Conservation (phyloP, 1,140 invertebrate genomes). For the Drosophila obscura region DNA sequence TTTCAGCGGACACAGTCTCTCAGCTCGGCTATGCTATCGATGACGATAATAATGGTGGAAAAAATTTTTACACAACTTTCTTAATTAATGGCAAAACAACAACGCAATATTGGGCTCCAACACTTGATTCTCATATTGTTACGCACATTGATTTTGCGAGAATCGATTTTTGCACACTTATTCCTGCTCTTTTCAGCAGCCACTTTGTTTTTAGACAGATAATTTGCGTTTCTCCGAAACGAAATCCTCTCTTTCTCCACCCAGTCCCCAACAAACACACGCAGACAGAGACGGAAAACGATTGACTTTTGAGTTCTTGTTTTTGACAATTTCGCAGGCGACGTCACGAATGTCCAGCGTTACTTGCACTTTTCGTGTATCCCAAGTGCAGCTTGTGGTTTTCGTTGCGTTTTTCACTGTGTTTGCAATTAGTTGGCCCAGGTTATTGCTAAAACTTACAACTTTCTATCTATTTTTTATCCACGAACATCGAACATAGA, state of each 20-base stretch:
- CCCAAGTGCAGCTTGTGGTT: not conserved
- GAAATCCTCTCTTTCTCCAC: conserved; percentile 52
- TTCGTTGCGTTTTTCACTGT: conserved; percentile 1
- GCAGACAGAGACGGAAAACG: conserved; percentile 67
- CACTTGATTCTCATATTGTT: conserved; percentile 12
- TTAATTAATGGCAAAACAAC: conserved; percentile 71
- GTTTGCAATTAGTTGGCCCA: conserved; percentile 9
- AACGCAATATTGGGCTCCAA: conserved; percentile 31
- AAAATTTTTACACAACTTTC: conserved; percentile 80
- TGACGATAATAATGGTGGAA: conserved; percentile 73
- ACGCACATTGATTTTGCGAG: too few species aligned
- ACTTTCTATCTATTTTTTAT: conserved; percentile 37
- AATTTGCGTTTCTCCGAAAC: conserved; percentile 55
- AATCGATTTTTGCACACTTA: conserved; percentile 56
- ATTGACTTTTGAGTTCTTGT: conserved; percentile 64
- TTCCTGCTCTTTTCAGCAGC: conserved; percentile 33
- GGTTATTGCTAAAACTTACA: conserved; percentile 43
- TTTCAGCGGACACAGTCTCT: conserved; percentile 27
- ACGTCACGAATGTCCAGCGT: conserved; percentile 34
- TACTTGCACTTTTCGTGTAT: conserved; percentile 15
- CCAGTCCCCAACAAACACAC: conserved; percentile 68
- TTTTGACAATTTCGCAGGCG: conserved; percentile 55
- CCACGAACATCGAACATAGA: not conserved
- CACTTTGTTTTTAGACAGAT: conserved; percentile 31
- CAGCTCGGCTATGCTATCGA: conserved; percentile 26